Evolutionary conservation across 2,113 vertebrate genomes (phyloP), one percentile per base, ranked within the genome.

Genomic region (Dicaeum eximium): DNA sequence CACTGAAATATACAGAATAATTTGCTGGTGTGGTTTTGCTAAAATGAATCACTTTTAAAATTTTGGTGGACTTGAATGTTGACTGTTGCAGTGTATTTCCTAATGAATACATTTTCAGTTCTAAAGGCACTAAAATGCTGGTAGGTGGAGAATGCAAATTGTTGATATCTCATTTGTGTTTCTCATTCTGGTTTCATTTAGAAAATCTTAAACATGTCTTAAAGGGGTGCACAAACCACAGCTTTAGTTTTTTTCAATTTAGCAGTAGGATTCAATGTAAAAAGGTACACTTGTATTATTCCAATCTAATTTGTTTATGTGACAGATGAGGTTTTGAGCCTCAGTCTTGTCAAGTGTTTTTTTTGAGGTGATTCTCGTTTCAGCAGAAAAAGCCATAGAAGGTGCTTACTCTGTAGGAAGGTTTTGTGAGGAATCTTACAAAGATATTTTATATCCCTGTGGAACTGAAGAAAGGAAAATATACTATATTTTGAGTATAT

Each of bases 1-100:
- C 86, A 87, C 66, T 95, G 95, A 92, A 96, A 92, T 94, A 92
- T 6, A 50, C 79, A 91, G 90, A 93, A 54, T 74, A 86, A 87
- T 70, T 91, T 80, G 54, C 30, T 78, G 27, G 27, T 57, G 40
- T 85, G 38, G 27, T 87, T 86, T 23, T 85, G n/a, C 50, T 87
- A 30, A 69, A 72, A 79, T 45, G 25, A 61, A 70, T 74, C 8
- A 53, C 19, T 57, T 88, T 64, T 50, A 5, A 38, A 85, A 65
- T 89, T 75, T 22, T n/a, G 44, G 24, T 72, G 27, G 33, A 75
- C 53, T 87, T 45, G 56, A 81, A 23, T 5, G 1, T 38, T 89
- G 48, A 35, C 73, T 79, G 47, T 62, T 66, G 58, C 37, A 58
- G 24, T 47, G 47, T 85, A 54, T 77, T 91, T 74, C 23, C 51